These are phyloP conservation scores for Notarius quadriscutis DNA, from an alignment of 2,113 vertebrate genomes.

Conservation along the genomic window DNA sequence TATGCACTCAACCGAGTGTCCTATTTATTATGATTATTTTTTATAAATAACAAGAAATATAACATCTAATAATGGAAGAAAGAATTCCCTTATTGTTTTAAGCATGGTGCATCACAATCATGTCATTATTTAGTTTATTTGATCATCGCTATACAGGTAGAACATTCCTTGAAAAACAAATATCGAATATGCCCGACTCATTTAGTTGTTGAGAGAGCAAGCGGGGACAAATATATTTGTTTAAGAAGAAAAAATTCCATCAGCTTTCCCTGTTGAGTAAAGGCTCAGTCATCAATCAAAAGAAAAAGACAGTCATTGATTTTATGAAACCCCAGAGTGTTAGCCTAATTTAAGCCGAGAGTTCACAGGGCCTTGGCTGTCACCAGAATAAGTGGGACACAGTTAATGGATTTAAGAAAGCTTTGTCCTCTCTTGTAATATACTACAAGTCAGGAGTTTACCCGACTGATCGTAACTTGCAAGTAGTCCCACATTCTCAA, in stretches of 20 bases:
- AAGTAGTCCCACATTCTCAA: conserved; percentile 2
- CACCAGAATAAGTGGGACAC: conserved; percentile 37
- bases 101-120: not conserved
- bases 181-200: not conserved
- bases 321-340: conserved; percentile 36
- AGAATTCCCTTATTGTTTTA: not conserved
- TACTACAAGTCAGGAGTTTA: conserved; percentile 5
- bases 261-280: conserved; percentile 10
- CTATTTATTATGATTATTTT: no score
- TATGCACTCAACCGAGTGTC: no score
- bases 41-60: not conserved
- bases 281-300: conserved; percentile 40
- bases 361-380: conserved; percentile 27
- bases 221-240: not conserved
- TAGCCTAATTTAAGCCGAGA: conserved; percentile 33
- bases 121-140: not conserved
- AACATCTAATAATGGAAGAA: not conserved
- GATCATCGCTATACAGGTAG: not conserved
- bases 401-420: conserved; percentile 39
- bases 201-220: conserved; percentile 15
- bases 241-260: conserved; percentile 31
- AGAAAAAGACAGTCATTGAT: conserved; percentile 36
- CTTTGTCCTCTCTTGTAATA: conserved; percentile 28
- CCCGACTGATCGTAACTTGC: conserved; percentile 4
- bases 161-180: conserved; percentile 35